Evolutionary conservation across 2,888 invertebrate species (phyloP).

Genomic region (Amphipyra berbera): DNA sequence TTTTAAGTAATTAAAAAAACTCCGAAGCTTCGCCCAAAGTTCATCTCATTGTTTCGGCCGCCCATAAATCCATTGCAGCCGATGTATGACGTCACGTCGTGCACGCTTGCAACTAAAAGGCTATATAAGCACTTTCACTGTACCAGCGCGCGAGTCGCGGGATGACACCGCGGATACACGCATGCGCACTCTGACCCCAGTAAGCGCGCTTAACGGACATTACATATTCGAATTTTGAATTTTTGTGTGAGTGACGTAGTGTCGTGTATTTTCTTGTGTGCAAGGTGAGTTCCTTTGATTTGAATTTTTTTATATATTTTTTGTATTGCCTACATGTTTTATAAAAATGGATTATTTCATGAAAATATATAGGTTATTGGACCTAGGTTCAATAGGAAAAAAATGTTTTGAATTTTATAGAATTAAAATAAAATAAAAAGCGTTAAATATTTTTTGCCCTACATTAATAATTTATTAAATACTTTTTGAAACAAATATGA

Average conservation of each 20-base stretch:
- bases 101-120: slow-evolving; percentile 77
- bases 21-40: slow-evolving; percentile 59
- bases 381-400: not conserved
- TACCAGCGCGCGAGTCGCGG: slow-evolving; percentile 81
- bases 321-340: not conserved
- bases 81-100: slow-evolving; percentile 72
- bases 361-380: slow-evolving; percentile 4
- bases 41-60: slow-evolving; percentile 64
- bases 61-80: slow-evolving; percentile 64
- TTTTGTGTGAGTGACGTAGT: slow-evolving; percentile 79
- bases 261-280: slow-evolving; percentile 76
- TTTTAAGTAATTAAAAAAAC: slow-evolving; percentile 43
- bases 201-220: slow-evolving; percentile 68
- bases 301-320: not conserved
- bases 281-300: slow-evolving; percentile 76
- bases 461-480: not conserved
- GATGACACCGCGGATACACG: slow-evolving; percentile 73
- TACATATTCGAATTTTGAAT: slow-evolving; percentile 49
- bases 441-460: too few relatives aligned
- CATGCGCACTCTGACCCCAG: slow-evolving; percentile 86
- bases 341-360: not conserved
- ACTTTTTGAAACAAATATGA: not conserved
- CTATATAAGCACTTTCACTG: slow-evolving; percentile 89
- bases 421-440: too few relatives aligned
- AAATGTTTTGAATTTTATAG: too few relatives aligned